Conservation (phyloP, 2,797 vertebrate genomes). For the Acrossocheilus wenchowensis region DNA sequence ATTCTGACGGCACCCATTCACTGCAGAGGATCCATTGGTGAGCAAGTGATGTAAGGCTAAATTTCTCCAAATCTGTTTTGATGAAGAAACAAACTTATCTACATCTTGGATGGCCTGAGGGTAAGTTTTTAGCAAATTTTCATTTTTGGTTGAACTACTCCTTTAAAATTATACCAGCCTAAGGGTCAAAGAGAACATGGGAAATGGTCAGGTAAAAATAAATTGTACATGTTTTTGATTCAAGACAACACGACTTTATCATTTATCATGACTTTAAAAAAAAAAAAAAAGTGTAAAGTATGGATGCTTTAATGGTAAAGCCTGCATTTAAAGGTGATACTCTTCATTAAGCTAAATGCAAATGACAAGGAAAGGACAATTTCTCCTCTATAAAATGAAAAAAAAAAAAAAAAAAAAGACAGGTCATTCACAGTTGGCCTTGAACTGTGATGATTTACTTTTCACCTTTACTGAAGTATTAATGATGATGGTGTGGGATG, state of each 20-base stretch:
- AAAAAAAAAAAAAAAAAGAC: not conserved
- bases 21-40: no score
- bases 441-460: slow-evolving; percentile 69
- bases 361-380: slow-evolving; percentile 38
- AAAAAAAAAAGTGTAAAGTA: not conserved
- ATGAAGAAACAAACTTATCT: not conserved
- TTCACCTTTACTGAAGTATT: slow-evolving; percentile 67
- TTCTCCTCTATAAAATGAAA: slow-evolving; percentile 42
- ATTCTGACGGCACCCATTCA: no score
- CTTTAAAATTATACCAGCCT: not conserved
- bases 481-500: slow-evolving; percentile 69
- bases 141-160: not conserved
- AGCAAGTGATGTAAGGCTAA: no score
- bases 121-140: not conserved
- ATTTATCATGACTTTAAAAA: no score
- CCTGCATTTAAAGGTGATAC: not conserved
- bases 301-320: not conserved
- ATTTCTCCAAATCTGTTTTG: not conserved
- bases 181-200: not conserved
- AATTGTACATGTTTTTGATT: not conserved
- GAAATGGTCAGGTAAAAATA: not conserved
- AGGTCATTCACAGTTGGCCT: slow-evolving; percentile 72
- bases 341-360: slow-evolving; percentile 33
- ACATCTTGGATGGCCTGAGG: not conserved
- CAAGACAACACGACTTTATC: not conserved